Percentiles rank a stretch among this genome's conserved stretches.
Evolutionary conservation across 37 sponge, comb jelly and placozoan genomes (phyloP).

Genomic region (Corticium candelabrum): DNA sequence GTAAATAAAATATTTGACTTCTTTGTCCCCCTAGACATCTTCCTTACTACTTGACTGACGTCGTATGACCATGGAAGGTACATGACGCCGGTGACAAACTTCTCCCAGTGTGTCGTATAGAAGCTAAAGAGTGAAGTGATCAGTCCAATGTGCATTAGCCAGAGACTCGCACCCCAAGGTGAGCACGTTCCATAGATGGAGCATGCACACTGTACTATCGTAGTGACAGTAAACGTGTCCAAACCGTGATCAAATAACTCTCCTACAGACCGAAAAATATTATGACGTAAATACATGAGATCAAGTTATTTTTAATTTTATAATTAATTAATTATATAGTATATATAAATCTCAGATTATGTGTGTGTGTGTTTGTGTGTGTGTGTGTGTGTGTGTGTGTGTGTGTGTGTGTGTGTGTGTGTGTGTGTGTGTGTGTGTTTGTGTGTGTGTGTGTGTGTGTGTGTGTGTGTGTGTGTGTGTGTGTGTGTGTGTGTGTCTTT

Average conservation of each 20-base stretch:
- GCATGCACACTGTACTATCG: slow-evolving; percentile 42
- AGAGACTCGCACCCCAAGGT: background rate
- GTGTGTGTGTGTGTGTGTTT: too few relatives aligned
- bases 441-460: too few relatives aligned
- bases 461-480: too few relatives aligned
- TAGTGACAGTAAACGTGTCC: slow-evolving; percentile 51
- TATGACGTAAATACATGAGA: too few relatives aligned
- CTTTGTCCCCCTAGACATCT: too few relatives aligned
- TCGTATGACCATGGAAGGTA: slow-evolving; percentile 95
- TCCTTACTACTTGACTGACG: slow-evolving; percentile 58
- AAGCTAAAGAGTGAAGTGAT: slow-evolving; percentile 30
- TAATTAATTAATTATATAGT: too few relatives aligned
- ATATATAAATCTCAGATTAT: too few relatives aligned
- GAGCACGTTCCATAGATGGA: slow-evolving; percentile 26
- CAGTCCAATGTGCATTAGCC: background rate
- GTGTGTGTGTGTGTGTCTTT: too few relatives aligned
- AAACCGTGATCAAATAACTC: slow-evolving; percentile 89
- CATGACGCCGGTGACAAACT: slow-evolving; percentile 83
- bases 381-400: too few relatives aligned
- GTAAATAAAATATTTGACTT: background rate
- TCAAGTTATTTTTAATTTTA: too few relatives aligned
- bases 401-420: too few relatives aligned
- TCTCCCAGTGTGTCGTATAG: slow-evolving; percentile 95
- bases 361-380: too few relatives aligned
- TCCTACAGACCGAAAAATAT: slow-evolving; percentile 27